Percentiles rank a stretch among this genome's conserved stretches.
phyloP scores from a whole-genome alignment of 2,888 invertebrate genomes.

The Lysandra bellargus region DNA sequence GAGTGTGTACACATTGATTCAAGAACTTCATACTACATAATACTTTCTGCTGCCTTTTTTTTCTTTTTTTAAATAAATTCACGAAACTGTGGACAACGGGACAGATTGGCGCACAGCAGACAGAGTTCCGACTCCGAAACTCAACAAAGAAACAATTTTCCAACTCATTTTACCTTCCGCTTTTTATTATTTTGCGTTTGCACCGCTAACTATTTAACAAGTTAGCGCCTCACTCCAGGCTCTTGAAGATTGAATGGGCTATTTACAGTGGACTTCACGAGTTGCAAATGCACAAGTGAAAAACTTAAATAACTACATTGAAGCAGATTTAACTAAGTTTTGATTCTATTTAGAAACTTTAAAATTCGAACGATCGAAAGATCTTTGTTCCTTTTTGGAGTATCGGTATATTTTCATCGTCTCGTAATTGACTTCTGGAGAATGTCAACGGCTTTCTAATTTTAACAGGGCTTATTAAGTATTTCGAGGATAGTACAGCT shows the following conservation, averaged over 20 bases:
- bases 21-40: neutral
- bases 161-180: conserved; percentile 32
- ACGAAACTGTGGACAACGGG: neutral
- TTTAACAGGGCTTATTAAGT: conserved; percentile 24
- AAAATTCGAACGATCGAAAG: neutral
- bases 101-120: neutral
- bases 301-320: conserved; percentile 26
- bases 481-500: conserved; percentile 21
- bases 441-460: conserved; percentile 27
- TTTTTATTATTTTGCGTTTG: conserved; percentile 34
- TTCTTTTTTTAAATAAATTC: neutral
- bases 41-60: too few relatives aligned
- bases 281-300: conserved; percentile 34
- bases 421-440: conserved; percentile 21
- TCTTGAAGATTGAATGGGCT: conserved; percentile 39
- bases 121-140: neutral
- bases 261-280: conserved; percentile 37
- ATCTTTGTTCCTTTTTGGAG: neutral
- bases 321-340: conserved; percentile 6
- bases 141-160: conserved; percentile 17
- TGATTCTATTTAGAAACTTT: neutral
- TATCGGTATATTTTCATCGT: conserved; percentile 1
- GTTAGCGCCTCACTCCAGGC: conserved; percentile 36
- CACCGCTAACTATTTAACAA: conserved; percentile 33
- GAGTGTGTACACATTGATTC: neutral